phyloP scores from a whole-genome alignment of 2,797 vertebrate species.

The Rhinichthys osculus region DNA sequence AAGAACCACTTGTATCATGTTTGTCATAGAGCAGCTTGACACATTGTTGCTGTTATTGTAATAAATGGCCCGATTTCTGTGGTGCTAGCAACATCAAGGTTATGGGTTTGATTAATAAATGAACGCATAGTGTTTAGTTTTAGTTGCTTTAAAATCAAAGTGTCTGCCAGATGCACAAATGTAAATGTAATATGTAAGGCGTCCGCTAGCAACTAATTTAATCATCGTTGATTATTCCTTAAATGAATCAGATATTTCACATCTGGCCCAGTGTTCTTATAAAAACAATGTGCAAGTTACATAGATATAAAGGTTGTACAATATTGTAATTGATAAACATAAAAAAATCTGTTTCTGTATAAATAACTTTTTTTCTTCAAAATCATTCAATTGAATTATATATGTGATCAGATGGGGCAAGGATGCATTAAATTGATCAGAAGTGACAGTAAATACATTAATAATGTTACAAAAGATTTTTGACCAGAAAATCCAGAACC shows the following conservation, averaged over 20 bases:
- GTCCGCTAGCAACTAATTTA: not conserved
- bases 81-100: not conserved
- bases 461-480: too few species aligned
- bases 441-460: too few species aligned
- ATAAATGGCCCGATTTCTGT: not conserved
- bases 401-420: not conserved
- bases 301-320: not conserved
- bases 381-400: not conserved
- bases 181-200: not conserved
- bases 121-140: not conserved
- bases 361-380: not conserved
- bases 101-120: not conserved
- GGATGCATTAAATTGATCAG: too few species aligned
- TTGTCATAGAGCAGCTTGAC: not conserved
- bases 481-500: too few species aligned
- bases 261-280: not conserved
- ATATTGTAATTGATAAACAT: not conserved
- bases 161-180: not conserved
- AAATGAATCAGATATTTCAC: not conserved
- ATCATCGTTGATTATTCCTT: not conserved
- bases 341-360: not conserved
- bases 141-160: not conserved
- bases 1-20: not conserved
- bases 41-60: not conserved
- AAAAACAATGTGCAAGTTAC: not conserved